Percentiles rank a stretch among this genome's conserved stretches.
Conservation (phyloP, 2,797 vertebrate species). For the Stomatorhinus walkeri region DNA sequence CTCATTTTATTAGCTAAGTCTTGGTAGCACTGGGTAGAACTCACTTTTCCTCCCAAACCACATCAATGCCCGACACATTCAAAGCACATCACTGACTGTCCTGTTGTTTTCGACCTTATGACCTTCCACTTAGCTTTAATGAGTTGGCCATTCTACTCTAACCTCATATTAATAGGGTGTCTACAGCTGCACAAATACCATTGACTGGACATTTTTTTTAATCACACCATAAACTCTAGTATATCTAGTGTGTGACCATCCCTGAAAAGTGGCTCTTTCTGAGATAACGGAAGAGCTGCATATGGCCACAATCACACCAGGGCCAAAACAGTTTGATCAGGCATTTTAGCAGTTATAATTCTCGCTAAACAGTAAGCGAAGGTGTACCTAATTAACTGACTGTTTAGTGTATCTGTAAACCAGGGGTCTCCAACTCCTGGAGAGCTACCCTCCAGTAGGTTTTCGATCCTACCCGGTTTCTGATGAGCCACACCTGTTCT, state of each 20-base stretch:
- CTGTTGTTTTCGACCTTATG: not conserved
- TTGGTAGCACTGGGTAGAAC: not conserved
- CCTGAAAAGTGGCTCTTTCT: not conserved
- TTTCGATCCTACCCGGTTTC: no score
- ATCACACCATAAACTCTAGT: not conserved
- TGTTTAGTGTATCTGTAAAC: not conserved
- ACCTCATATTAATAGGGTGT: not conserved
- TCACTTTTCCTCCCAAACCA: not conserved
- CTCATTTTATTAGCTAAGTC: not conserved
- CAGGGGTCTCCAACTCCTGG: no score
- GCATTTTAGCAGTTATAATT: not conserved
- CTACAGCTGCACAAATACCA: not conserved
- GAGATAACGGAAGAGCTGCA: not conserved
- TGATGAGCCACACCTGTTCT: no score
- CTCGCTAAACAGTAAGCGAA: not conserved
- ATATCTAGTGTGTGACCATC: not conserved
- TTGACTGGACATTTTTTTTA: not conserved
- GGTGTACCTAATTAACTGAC: not conserved
- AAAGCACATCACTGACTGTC: not conserved
- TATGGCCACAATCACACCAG: not conserved
- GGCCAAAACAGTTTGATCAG: not conserved
- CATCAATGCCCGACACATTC: not conserved
- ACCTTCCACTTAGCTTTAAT: not conserved
- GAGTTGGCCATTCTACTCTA: not conserved
- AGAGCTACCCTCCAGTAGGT: no score